Base-by-base conservation (phyloP, 2,888 invertebrate species). In the Sericinus montela region DNA sequence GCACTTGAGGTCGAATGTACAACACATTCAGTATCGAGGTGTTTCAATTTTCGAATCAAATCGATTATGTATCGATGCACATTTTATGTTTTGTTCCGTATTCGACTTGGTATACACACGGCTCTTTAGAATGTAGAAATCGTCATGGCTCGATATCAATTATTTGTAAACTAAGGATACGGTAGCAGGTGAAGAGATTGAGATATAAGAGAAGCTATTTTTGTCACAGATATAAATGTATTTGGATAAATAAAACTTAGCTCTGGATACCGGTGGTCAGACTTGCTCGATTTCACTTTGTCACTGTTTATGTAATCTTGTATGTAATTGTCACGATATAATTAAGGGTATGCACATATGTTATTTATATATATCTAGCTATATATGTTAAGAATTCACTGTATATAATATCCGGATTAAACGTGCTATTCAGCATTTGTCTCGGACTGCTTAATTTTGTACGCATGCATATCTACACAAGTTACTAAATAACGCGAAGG, bases 201-300 rank as follows among this genome's bases (percentile, higher is more conserved):
- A 65, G 62, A 59, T 67, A 53, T 78, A 80, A 82, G 78, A 75
- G 69, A 82, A 72, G 81, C 76, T 88, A 88, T 87, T 88, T 88
- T 88, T 88, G 80, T 80, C 85, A 87, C 79, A 69, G 73, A 74
- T 68, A 77, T 19, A 25, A 13, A 69, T 70, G 75, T 70, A 69
- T 57, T 61, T 59, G 62, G 58, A 70, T 70, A 60, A 57, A 53
- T 46, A 48, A 57, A 58, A 58, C 69, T 68, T 72, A 72, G 77
- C 80, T 81, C 74, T 74, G 78, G 68, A 67, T 65, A 67, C 79
- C 85, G 87, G 86, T 83, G 86, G 85, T 82, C 83, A 71, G 62
- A 62, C 69, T 63, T 59, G 72, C 65, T 54, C 52, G 54, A 55
- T 55, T 54, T 57, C 62, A 57, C 13, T 11, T 5, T 32, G 11